These are phyloP conservation scores for Tipula vernalis DNA, from an alignment of 2,888 invertebrate species.

Conservation along the genomic window DNA sequence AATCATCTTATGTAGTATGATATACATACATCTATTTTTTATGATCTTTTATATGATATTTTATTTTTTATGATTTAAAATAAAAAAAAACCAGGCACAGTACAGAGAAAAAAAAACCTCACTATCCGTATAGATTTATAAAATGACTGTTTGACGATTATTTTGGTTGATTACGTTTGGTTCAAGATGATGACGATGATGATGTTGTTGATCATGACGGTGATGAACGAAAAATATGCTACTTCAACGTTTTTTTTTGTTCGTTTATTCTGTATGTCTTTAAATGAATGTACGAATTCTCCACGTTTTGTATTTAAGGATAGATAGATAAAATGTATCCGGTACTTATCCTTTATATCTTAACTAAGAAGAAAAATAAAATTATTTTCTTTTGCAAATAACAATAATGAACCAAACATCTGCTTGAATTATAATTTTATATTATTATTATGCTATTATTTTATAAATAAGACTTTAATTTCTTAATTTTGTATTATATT, in stretches of 20 bases:
- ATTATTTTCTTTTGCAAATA: background rate
- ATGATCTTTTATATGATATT: background rate
- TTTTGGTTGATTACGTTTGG: background rate
- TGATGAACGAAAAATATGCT: background rate
- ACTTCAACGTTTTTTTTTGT: background rate
- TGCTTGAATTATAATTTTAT: background rate
- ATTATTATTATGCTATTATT: background rate
- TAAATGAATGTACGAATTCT: background rate
- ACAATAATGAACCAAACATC: background rate
- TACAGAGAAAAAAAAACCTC: too few species aligned
- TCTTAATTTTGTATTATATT: background rate
- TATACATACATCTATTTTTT: too few species aligned
- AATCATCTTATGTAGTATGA: too few species aligned
- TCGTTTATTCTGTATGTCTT: background rate
- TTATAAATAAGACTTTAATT: background rate
- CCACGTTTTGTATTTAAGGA: background rate
- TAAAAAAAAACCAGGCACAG: background rate
- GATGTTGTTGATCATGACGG: background rate
- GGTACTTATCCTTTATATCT: background rate
- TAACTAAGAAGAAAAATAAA: background rate
- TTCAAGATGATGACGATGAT: too few species aligned
- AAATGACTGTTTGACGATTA: background rate
- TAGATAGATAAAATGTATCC: background rate
- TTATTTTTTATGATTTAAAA: background rate
- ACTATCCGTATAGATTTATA: background rate